phyloP scores from a whole-genome alignment of 2,113 vertebrate species.

The Gymnogyps californianus region DNA sequence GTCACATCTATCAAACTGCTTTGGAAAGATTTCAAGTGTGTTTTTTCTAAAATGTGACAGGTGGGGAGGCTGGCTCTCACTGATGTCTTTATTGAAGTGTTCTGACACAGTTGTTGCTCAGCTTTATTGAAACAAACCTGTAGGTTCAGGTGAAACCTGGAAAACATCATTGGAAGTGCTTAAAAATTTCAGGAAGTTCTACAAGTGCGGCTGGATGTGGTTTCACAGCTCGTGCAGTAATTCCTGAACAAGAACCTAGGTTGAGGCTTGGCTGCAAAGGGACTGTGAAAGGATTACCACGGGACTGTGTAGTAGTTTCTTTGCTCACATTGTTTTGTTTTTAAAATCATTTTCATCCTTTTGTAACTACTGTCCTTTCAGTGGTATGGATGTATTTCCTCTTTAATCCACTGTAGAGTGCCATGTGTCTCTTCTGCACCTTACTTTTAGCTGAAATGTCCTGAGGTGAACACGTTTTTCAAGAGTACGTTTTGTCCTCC shows the following conservation, averaged over 20 bases:
- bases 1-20: neutral
- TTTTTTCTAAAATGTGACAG: neutral
- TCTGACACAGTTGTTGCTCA: neutral
- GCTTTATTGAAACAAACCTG: neutral
- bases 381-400: neutral
- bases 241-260: neutral
- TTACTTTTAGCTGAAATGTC: neutral
- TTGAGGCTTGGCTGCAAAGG: neutral
- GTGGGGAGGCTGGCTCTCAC: neutral
- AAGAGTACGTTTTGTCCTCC: neutral
- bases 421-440: neutral
- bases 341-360: neutral
- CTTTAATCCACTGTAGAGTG: neutral
- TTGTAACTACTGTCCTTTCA: neutral
- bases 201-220: neutral
- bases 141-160: neutral
- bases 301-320: neutral
- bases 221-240: neutral
- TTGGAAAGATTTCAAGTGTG: neutral
- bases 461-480: neutral
- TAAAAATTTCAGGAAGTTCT: neutral
- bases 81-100: neutral
- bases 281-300: neutral
- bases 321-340: neutral
- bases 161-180: neutral